Evolutionary conservation across 35 echinoderm and acorn worm genomes (phyloP).

Genomic region (Ophiothrix spiculata): DNA sequence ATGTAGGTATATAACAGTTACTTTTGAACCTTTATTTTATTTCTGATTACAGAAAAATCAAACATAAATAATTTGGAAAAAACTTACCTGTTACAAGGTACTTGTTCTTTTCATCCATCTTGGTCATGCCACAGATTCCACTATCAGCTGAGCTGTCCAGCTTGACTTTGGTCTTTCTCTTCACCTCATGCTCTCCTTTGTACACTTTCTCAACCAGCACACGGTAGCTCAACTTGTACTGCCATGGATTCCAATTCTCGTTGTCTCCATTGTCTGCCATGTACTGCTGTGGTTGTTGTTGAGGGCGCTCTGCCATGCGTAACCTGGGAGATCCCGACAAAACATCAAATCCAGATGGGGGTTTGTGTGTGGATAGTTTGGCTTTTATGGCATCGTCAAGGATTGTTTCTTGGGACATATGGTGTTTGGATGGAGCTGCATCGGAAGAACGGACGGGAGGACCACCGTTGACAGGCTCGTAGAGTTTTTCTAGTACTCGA

Average conservation of each 20-base stretch:
- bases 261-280: slow-evolving; percentile 4
- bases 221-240: slow-evolving; percentile 33
- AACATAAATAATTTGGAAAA: too few species aligned
- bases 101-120: slow-evolving; percentile 34
- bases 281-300: neutral
- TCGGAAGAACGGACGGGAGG: slow-evolving; percentile 10
- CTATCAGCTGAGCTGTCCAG: slow-evolving; percentile 23
- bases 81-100: slow-evolving; percentile 56
- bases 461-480: slow-evolving; percentile 38
- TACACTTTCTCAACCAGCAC: slow-evolving; percentile 56
- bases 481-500: slow-evolving; percentile 36
- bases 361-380: slow-evolving; percentile 1
- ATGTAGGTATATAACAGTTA: too few species aligned
- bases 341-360: neutral
- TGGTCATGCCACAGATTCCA: slow-evolving; percentile 52
- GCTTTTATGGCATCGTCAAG: neutral
- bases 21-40: too few species aligned
- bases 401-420: slow-evolving; percentile 16
- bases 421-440: slow-evolving; percentile 47
- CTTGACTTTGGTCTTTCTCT: slow-evolving; percentile 23
- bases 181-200: slow-evolving; percentile 56
- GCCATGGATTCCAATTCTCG: slow-evolving; percentile 43
- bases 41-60: too few species aligned
- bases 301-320: slow-evolving; percentile 37
- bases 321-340: slow-evolving; percentile 2